Evolutionary conservation across 2,797 vertebrate genomes (phyloP), one percentile per base, ranked within the genome.

Genomic region (Strix occidentalis): DNA sequence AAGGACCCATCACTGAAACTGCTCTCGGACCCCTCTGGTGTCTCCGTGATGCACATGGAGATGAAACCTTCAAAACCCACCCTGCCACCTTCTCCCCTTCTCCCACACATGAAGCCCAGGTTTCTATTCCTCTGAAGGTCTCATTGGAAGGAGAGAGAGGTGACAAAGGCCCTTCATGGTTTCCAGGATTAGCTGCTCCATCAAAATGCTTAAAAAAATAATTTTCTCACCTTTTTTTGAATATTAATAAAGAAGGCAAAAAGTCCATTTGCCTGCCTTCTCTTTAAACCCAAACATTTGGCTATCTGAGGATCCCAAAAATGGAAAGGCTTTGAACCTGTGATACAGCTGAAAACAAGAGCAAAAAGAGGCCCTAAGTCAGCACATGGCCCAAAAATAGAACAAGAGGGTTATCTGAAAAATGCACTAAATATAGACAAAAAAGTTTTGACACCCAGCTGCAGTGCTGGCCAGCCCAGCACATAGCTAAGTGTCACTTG

Each of bases 391-490:
- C 90, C 78, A 48, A 89, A 93, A 95, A 96, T 86, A 96, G 93
- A 85, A 58, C 0, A 0, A n/a, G 80, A 94, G 66, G 88, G 65
- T 88, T 96, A 95, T 97, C 95, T 96, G 87, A 87, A 96, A 97
- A 97, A 96, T 95, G 95, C 90, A 66, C 97, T 97, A 97, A 97
- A 91, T 96, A 97, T 96, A 97, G 96, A 91, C 84, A 91, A 95
- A 90, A 89, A 64, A 0, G 84, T 50, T 82, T 46, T 1, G 2
- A 28, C 60, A 51, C 63, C 18, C 84, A 54, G 87, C 86, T 66
- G 39, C 64, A 91, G 91, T 3, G 3, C 3, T 0, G 39, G 70
- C 60, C 74, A 75, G 64, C 64, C 68, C 6, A 4, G 82, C 21
- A 2, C 71, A 26, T 7, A 50, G 82, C 43, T 13, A 46, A 66